These are phyloP conservation scores for Craterocephalus amniculus DNA, from an alignment of 2,797 vertebrate genomes.

Conservation along the genomic window DNA sequence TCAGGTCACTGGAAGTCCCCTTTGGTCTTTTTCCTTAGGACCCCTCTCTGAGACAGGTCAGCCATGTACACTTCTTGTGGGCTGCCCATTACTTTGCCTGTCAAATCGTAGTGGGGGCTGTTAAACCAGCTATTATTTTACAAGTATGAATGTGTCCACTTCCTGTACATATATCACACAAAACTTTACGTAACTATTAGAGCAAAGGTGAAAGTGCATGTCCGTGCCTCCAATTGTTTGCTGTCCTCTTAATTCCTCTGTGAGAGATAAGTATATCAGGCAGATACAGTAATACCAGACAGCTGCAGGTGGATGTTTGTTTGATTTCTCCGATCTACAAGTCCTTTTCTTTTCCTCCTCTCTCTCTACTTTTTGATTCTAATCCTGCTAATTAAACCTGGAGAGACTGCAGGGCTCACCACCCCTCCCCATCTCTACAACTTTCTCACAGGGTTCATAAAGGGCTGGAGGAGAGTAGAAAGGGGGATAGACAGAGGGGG, in stretches of 20 bases:
- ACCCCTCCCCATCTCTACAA: constrained; percentile 72
- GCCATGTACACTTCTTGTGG: constrained; percentile 29
- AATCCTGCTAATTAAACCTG: constrained; percentile 95
- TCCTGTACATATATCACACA: constrained; percentile 9
- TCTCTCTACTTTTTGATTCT: constrained; percentile 66
- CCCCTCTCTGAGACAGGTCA: constrained; percentile 56
- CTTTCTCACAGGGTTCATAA: constrained; percentile 95
- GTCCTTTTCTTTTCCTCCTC: constrained; percentile 29
- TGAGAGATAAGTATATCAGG: constrained; percentile 19
- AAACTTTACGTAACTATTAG: constrained; percentile 4
- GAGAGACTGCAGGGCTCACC: constrained; percentile 72
- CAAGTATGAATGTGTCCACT: constrained; percentile 16
- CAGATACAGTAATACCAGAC: constrained; percentile 16
- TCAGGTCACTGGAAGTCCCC: constrained; percentile 38
- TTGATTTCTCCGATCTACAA: constrained; percentile 18
- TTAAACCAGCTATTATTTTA: not conserved
- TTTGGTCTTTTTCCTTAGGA: constrained; percentile 58
- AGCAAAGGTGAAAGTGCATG: not conserved
- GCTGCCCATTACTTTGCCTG: constrained; percentile 43
- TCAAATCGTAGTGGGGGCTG: constrained; percentile 39
- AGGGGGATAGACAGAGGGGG: constrained; percentile 36
- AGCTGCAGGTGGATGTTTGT: constrained; percentile 51
- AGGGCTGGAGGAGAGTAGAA: constrained; percentile 69
- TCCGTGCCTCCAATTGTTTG: not conserved
- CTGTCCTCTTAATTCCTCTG: constrained; percentile 18